Evolutionary conservation across 2,888 invertebrate genomes (phyloP), one percentile per base, ranked within the genome.

Genomic region (Drosophila macrothrix): DNA sequence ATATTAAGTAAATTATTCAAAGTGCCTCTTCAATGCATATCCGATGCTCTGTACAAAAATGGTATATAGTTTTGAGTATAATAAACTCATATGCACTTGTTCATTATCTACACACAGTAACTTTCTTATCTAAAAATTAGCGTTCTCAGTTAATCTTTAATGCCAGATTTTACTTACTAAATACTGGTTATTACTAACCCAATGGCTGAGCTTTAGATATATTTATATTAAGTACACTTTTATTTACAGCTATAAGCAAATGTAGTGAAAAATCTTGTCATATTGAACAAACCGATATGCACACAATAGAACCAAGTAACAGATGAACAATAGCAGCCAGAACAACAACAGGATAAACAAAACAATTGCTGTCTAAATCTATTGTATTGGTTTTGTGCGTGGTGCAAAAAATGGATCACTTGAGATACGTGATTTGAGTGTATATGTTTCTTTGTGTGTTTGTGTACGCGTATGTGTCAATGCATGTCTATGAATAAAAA

Each of bases 321-420:
- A 59, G 67, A 72, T 70, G 75, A 73, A 76, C 70, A 71, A 52
- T 61, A 60, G 70, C 66, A 76, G 60, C 67, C 58, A 58, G 76
- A 67, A 46, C 56, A 73, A 60, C 67, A 78, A 62, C 78, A 37
- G 35, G 54, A 55, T 77, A 75, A 76, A 41, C 73, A 78, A 74
- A 88, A 84, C 90, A 87, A 90, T 88, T 83, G 86, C 76, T 85
- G 88, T 90, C 89, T 86, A 83, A 85, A 88, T 75, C 85, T 86
- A 86, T 88, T 87, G 90, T 90, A 73, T 67, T 54, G 53, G 68
- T 68, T 73, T 82, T 85, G 88, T 87, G 58, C 50, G 56, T 46
- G 31, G 35, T 53, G 72, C 59, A 70, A 75, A 63, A 84, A 80
- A 84, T 69, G 78, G 78, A 85, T 89, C 90, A 80, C 84, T 72